Evolutionary conservation across 2,113 vertebrate species (phyloP).

Genomic region (Hyperopisus bebe): DNA sequence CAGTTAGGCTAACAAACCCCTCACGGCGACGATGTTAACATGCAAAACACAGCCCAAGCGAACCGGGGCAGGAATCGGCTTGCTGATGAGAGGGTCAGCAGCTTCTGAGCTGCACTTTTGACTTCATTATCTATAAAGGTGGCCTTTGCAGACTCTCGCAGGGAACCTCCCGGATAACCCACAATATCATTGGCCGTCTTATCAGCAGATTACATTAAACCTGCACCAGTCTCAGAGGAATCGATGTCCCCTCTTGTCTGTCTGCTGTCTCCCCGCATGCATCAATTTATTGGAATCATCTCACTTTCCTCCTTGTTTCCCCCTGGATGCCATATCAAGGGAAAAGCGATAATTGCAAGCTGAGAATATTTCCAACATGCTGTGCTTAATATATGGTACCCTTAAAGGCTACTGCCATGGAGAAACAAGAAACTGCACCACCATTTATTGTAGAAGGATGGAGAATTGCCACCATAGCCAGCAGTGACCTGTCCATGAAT

Average conservation of each 20-base stretch:
- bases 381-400: background rate
- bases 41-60: background rate
- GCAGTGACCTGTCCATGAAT: background rate
- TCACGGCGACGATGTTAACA: background rate
- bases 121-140: conserved; percentile 41
- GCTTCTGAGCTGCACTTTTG: conserved; percentile 33
- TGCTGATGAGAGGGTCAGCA: background rate
- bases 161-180: conserved; percentile 28
- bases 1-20: background rate
- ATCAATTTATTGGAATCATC: conserved; percentile 41
- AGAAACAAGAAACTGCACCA: background rate
- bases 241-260: conserved; percentile 45
- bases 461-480: background rate
- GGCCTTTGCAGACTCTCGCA: conserved; percentile 27
- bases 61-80: conserved; percentile 1
- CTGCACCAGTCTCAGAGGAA: conserved; percentile 41
- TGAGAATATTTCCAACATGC: background rate
- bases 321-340: background rate
- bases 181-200: conserved; percentile 44
- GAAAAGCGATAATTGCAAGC: background rate
- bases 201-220: conserved; percentile 39
- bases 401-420: background rate
- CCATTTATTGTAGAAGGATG: background rate
- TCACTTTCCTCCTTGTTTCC: conserved; percentile 33
- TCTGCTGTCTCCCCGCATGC: conserved; percentile 40